These are phyloP conservation scores for Apolygus lucorum DNA, from an alignment of 1,140 invertebrate genomes.

Conservation along the genomic window DNA sequence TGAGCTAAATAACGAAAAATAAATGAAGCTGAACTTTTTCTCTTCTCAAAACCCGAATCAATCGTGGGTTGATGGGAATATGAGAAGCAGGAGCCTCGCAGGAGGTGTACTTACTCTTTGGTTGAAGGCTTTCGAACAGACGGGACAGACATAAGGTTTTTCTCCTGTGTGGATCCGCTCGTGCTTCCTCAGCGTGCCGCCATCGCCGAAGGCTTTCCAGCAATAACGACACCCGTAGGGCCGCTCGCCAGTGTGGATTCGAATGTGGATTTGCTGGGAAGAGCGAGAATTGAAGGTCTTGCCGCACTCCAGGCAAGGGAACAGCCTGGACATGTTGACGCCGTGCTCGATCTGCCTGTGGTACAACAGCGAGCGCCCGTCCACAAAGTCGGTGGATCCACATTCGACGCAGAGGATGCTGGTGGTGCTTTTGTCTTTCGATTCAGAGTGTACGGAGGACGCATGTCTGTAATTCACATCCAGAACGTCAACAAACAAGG, in stretches of 20 bases:
- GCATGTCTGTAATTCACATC: too few relatives aligned
- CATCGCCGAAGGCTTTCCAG: constrained; percentile 97
- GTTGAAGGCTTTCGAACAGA: constrained; percentile 80
- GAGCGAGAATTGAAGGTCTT: constrained; percentile 70
- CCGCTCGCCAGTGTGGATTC: constrained; percentile 74
- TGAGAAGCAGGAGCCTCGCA: too few relatives aligned
- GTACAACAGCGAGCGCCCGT: constrained; percentile 57
- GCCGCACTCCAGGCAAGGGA: constrained; percentile 74
- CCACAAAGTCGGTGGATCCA: constrained; percentile 55
- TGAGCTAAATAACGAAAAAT: too few relatives aligned
- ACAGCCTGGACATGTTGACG: constrained; percentile 53
- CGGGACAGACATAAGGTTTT: constrained; percentile 92
- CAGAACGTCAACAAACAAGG: too few relatives aligned
- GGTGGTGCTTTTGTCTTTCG: constrained; percentile 26
- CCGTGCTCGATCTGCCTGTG: constrained; percentile 43
- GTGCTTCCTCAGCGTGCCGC: constrained; percentile 92
- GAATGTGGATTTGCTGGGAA: constrained; percentile 69
- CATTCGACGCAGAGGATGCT: constrained; percentile 51
- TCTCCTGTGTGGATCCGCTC: constrained; percentile 95
- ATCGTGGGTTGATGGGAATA: too few relatives aligned
- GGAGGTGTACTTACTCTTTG: constrained; percentile 55
- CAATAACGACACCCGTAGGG: constrained; percentile 93
- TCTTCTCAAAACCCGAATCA: too few relatives aligned
- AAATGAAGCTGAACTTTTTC: too few relatives aligned
- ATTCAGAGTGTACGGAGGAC: too few relatives aligned